These are phyloP conservation scores for Ahaetulla prasina DNA, from an alignment of 2,113 vertebrate species.

Conservation along the genomic window DNA sequence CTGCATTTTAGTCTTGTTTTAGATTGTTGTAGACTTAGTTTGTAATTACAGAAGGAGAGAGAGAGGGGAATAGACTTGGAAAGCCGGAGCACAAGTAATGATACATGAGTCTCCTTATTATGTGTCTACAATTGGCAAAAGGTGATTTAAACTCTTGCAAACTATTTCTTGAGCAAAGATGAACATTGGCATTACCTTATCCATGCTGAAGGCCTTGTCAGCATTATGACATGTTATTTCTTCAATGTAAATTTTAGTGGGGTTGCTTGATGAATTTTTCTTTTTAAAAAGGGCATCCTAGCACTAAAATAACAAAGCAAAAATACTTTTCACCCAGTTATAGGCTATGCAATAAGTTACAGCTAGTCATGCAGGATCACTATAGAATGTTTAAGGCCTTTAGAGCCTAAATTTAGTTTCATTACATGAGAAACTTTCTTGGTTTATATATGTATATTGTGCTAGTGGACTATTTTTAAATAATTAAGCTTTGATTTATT, in stretches of 20 bases:
- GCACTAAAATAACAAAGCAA: neutral
- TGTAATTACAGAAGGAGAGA: neutral
- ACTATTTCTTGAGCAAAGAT: neutral
- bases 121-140: neutral
- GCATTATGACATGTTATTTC: neutral
- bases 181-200: neutral
- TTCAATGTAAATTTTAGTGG: neutral
- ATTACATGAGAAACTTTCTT: neutral
- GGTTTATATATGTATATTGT: neutral
- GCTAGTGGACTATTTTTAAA: neutral
- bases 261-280: neutral
- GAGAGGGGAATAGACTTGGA: neutral
- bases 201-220: neutral
- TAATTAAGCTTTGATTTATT: neutral
- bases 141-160: neutral
- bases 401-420: neutral
- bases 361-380: neutral
- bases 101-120: neutral
- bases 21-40: neutral
- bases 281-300: neutral
- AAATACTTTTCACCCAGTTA: neutral
- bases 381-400: neutral
- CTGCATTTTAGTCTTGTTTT: neutral
- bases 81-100: neutral
- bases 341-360: neutral